Conservation (phyloP, 2,888 invertebrate species). For the Megastigmus dorsalis region DNA sequence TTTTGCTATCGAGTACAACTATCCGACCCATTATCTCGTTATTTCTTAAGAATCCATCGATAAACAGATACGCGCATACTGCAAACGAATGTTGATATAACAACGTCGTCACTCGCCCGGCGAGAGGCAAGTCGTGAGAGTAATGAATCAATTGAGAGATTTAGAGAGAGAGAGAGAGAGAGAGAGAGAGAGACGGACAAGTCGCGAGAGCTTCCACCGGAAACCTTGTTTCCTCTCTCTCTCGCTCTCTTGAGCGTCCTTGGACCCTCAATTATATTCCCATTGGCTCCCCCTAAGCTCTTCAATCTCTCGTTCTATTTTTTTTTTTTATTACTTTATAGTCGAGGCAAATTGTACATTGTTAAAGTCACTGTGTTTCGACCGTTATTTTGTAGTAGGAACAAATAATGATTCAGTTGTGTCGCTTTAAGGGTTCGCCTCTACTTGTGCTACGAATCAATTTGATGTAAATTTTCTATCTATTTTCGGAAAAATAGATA, state of each 20-base stretch:
- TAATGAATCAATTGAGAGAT: conserved; percentile 68
- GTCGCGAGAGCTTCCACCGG: not conserved
- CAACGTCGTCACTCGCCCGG: not conserved
- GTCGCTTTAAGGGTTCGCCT: not conserved
- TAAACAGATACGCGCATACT: no score
- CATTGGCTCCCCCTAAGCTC: conserved; percentile 1
- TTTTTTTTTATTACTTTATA: not conserved
- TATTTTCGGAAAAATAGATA: no score
- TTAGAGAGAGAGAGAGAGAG: conserved; percentile 36
- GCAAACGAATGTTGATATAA: no score
- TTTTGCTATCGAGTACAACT: no score
- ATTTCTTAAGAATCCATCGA: no score
- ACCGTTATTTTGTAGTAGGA: not conserved
- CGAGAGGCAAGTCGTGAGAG: conserved; percentile 58
- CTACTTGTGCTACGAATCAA: no score
- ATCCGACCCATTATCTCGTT: no score
- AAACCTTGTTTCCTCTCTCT: conserved; percentile 37
- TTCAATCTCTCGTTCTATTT: not conserved
- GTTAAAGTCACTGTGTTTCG: not conserved
- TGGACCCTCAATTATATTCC: conserved; percentile 39
- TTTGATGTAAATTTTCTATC: no score
- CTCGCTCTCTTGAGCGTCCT: no score
- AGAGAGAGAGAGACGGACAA: no score
- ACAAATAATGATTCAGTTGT: not conserved
- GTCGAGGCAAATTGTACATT: not conserved